Conservation (phyloP, 1,140 invertebrate genomes). For the Whitmania pigra region DNA sequence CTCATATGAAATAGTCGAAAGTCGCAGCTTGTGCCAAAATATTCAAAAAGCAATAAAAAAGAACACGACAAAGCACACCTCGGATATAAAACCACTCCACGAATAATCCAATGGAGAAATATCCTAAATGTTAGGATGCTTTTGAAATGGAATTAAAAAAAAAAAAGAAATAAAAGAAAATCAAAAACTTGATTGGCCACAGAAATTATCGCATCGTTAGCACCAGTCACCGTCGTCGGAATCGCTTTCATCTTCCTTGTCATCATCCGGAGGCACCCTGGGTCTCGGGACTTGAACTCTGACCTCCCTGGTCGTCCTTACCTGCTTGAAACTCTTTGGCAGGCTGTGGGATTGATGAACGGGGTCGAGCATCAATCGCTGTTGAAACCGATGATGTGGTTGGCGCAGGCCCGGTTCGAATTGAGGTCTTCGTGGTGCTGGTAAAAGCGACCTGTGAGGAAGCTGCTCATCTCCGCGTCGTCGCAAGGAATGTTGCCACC, state of each 20-base stretch:
- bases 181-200: no score
- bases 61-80: no score
- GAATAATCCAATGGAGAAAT: no score
- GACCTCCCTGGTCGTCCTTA: background rate
- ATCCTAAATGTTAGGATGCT: no score
- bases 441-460: background rate
- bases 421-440: background rate
- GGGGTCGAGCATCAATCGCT: background rate
- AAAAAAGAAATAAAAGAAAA: no score
- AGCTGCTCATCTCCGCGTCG: background rate
- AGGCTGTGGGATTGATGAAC: conserved; percentile 3
- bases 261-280: background rate
- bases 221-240: conserved; percentile 19
- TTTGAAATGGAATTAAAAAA: no score
- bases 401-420: background rate
- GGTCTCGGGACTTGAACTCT: background rate
- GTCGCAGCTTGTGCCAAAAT: no score
- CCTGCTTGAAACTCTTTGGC: background rate
- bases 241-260: conserved; percentile 14
- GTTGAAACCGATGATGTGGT: conserved; percentile 1
- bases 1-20: no score
- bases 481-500: background rate
- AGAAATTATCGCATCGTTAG: conserved; percentile 7
- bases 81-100: no score
- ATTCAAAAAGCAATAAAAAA: no score